Evolutionary conservation across 2,113 vertebrate species (phyloP), one percentile per base, ranked within the genome.

Genomic region (Protomyctophum bolini): DNA sequence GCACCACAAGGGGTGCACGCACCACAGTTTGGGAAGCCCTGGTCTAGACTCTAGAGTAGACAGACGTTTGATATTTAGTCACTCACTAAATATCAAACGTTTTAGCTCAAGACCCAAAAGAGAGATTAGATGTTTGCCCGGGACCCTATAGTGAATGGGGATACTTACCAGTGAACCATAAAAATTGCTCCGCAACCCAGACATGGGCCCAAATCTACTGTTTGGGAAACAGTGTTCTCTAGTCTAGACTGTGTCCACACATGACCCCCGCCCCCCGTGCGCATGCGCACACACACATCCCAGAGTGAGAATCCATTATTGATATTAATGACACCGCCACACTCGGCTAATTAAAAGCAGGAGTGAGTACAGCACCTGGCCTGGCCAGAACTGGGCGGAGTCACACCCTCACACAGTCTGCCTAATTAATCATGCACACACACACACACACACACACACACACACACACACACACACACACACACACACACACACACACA

Each of bases 271-370:
- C 7, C 52, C 6, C 28, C 8, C 47, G 4, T 10, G 6, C 46
- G 29, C 46, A 58, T 56, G 49, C 54, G 58, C 54, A 68, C 45
- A 68, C 45, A 67, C 14, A 55, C 51, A 45, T 76, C 33, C 50
- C 21, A 21, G 21, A 21, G 21, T 7, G 8, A 69, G 49, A 80
- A 60, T 58, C 11, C 6, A 54, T 79, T 71, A 77, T 79, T 79
- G 66, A 75, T 81, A 71, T 82, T 84, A 77, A 80, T 71, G 52
- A 71, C 66, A 58, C 21, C 9, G 29, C 67, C 50, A 28, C 57
- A 72, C 60, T 81, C 14, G 8, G 12, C 52, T 84, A 81, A 80
- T 82, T 77, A 76, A 70, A 81, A 70, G 41, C 70, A 70, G 70
- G 46, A 28, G 68, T 66, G 69, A 64, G 15, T n/a, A 68, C 55